Evolutionary conservation across 2,797 vertebrate genomes (phyloP), one percentile per base, ranked within the genome.

Genomic region (Enteromius unitaeniatus): DNA sequence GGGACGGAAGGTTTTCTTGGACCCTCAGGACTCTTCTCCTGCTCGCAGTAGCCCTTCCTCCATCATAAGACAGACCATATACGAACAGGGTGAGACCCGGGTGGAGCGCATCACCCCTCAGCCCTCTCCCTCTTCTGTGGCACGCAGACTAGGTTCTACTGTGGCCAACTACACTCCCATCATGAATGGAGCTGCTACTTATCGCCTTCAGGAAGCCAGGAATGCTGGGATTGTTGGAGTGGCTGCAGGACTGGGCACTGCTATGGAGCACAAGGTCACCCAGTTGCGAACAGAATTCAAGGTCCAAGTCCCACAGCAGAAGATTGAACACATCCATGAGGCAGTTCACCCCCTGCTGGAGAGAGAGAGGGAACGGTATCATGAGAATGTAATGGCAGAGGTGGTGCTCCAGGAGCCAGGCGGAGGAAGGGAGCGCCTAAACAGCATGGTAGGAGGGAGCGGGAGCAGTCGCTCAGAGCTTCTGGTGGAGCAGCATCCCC

Each of bases 1-100:
- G 75, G 96, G 96, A 17, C 96, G 97, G 11, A 98, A 97, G 85
- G 95, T 99, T 90, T 96, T 97, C 86, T 92, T 96, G 49, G 97
- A 97, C 49, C 95, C 96, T 15, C 92, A 94, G 80, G 88, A 97
- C 86, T 90, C 92, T 64, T 89, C 91, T 76, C 79, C 90, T 2
- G 85, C 75, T 45, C 90, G 90, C 0, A 90, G 89, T 87, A 93
- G 89, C 87, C 89, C 90, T 4, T 92, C 95, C 45, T 95, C 95
- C 0, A 92, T 96, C 70, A 90, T 94, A 82, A 92, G 95, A 86
- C 92, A 96, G 87, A 93, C 95, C 60, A 93, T 96, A 84, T 95
- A 96, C 0, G 96, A 97, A 67, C 94, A 95, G 88, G 93, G 94
- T 0, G 93, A 95, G 60, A 79, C 90, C 64, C 93, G 90, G 78